Conservation (phyloP, 2,797 vertebrate genomes). For the Cetoscarus ocellatus region DNA sequence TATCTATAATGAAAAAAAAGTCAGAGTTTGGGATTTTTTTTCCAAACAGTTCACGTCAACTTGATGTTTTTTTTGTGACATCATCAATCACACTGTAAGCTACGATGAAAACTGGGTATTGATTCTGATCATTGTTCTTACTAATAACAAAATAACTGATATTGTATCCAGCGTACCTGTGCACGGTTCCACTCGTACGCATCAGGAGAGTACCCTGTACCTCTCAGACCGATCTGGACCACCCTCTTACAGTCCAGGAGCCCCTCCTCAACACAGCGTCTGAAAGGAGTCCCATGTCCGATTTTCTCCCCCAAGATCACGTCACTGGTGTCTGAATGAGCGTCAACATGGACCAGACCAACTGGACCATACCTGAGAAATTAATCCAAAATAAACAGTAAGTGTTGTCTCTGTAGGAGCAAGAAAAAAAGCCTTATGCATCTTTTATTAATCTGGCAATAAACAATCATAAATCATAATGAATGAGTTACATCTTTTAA, state of each 20-base stretch:
- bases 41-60: no score
- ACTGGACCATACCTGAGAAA: slow-evolving; percentile 88
- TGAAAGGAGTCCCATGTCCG: slow-evolving; percentile 91
- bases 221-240: slow-evolving; percentile 93
- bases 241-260: slow-evolving; percentile 91
- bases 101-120: no score
- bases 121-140: background rate
- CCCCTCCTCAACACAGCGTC: slow-evolving; percentile 91
- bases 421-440: no score
- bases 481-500: no score
- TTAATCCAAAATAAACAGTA: background rate
- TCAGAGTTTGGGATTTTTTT: no score
- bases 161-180: slow-evolving; percentile 82
- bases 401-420: no score
- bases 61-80: no score
- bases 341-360: slow-evolving; percentile 94
- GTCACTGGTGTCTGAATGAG: slow-evolving; percentile 90
- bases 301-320: slow-evolving; percentile 90
- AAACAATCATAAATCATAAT: no score
- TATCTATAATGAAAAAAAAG: no score
- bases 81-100: no score
- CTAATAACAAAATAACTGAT: background rate
- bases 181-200: slow-evolving; percentile 86
- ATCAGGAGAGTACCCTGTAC: slow-evolving; percentile 85
- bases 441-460: no score